phyloP scores from a whole-genome alignment of 2,888 invertebrate species.

The Entomobrya proxima region DNA sequence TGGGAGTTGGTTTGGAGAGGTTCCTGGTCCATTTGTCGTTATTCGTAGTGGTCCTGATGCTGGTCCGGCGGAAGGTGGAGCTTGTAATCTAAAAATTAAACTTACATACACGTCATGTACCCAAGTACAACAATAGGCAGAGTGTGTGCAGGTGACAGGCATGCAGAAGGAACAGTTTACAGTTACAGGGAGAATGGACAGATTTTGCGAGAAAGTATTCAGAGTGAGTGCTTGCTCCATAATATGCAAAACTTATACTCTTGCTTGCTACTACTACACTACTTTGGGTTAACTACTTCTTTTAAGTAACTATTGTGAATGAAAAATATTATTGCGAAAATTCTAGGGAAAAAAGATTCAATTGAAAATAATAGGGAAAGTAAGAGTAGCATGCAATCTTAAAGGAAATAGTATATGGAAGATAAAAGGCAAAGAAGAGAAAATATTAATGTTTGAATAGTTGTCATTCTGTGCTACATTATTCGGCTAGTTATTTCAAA shows the following conservation, averaged over 20 bases:
- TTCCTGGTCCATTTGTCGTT: slow-evolving; percentile 66
- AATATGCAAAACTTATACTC: too few species aligned
- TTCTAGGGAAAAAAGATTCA: slow-evolving; percentile 19
- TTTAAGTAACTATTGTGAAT: not conserved
- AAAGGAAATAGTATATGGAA: not conserved
- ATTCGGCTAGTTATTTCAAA: not conserved
- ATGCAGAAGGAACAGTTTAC: slow-evolving; percentile 46
- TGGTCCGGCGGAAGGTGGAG: slow-evolving; percentile 60
- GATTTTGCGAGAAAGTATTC: too few species aligned
- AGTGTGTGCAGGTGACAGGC: slow-evolving; percentile 49
- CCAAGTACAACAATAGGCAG: slow-evolving; percentile 57
- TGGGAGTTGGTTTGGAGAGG: slow-evolving; percentile 73
- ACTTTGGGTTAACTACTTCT: too few species aligned
- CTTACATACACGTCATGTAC: slow-evolving; percentile 70
- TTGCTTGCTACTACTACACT: too few species aligned
- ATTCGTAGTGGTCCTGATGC: slow-evolving; percentile 56
- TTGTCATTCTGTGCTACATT: slow-evolving; percentile 51
- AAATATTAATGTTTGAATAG: slow-evolving; percentile 7
- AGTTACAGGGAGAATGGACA: too few species aligned
- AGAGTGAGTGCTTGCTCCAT: too few species aligned
- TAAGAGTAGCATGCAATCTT: slow-evolving; percentile 35
- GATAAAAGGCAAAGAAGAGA: slow-evolving; percentile 55
- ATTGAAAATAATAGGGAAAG: slow-evolving; percentile 48
- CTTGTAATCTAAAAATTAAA: slow-evolving; percentile 73
- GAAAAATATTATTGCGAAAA: not conserved